Percentiles rank a stretch among this genome's conserved stretches.
phyloP scores from a whole-genome alignment of 1,140 invertebrate genomes.

The Drosophila sp. region DNA sequence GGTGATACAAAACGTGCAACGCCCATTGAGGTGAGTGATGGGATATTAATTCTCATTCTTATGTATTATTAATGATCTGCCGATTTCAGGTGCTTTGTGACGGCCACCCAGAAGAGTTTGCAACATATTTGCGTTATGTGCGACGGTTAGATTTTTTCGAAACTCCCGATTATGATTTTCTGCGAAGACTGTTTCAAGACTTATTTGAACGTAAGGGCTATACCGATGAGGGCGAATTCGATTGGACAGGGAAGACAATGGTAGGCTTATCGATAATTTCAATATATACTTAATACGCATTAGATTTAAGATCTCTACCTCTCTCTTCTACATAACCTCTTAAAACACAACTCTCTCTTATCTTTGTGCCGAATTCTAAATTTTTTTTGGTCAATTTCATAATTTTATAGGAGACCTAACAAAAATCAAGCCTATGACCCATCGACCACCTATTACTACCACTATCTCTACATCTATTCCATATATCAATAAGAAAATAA shows the following conservation, averaged over 20 bases:
- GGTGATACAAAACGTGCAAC: constrained; percentile 99
- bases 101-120: constrained; percentile 98
- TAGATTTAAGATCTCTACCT: background rate
- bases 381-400: constrained; percentile 28
- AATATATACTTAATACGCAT: background rate
- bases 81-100: constrained; percentile 92
- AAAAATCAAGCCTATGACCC: constrained; percentile 34
- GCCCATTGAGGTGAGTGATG: constrained; percentile 91
- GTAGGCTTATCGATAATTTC: constrained; percentile 83
- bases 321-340: background rate
- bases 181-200: constrained; percentile 97
- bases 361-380: constrained; percentile 60
- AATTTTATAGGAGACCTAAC: constrained; percentile 72
- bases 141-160: constrained; percentile 99
- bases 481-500: constrained; percentile 8
- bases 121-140: constrained; percentile 98
- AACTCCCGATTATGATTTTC: constrained; percentile 99
- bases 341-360: constrained; percentile 23
- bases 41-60: background rate
- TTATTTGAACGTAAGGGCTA: constrained; percentile 96
- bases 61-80: too few relatives aligned
- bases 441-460: constrained; percentile 35
- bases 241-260: constrained; percentile 99
- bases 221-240: constrained; percentile 97
- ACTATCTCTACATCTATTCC: constrained; percentile 27